Evolutionary conservation across 1,140 invertebrate genomes (phyloP).

Genomic region (Ctenoplectra terminalis): DNA sequence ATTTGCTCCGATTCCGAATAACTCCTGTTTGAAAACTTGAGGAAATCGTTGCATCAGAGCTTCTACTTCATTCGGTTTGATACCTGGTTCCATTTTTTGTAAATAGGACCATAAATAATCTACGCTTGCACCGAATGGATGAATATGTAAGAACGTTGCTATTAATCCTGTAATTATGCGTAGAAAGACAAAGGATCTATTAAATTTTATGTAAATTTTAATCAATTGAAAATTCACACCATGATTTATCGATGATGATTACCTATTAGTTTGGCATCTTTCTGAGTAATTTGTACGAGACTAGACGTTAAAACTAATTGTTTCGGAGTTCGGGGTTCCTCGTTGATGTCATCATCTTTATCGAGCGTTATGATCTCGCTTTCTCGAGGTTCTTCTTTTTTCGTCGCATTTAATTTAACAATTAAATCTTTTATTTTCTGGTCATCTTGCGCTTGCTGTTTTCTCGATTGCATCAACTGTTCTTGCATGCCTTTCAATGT

Average conservation of each 20-base stretch:
- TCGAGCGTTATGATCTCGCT: conserved; percentile 81
- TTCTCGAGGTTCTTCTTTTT: conserved; percentile 75
- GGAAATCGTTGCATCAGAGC: conserved; percentile 89
- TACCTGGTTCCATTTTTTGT: conserved; percentile 87
- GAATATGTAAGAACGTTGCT: conserved; percentile 92
- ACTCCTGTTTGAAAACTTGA: conserved; percentile 89
- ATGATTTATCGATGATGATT: conserved; percentile 7
- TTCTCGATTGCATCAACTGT: conserved; percentile 86
- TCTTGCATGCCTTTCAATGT: conserved; percentile 92
- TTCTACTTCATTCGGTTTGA: conserved; percentile 89
- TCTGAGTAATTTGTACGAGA: conserved; percentile 79
- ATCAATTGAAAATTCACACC: not conserved
- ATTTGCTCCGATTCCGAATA: conserved; percentile 89
- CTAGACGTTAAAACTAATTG: conserved; percentile 69
- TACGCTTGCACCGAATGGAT: conserved; percentile 93
- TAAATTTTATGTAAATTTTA: not conserved
- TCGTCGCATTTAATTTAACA: conserved; percentile 81
- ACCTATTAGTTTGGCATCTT: conserved; percentile 87
- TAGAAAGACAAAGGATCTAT: not conserved
- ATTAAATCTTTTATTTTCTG: conserved; percentile 85
- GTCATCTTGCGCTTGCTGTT: conserved; percentile 86
- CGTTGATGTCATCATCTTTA: conserved; percentile 82
- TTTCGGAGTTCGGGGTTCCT: conserved; percentile 80
- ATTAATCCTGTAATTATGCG: conserved; percentile 85
- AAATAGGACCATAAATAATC: conserved; percentile 94